These are phyloP conservation scores for Heterohyrax brucei DNA, from an alignment of 2,797 vertebrate genomes.

Conservation along the genomic window DNA sequence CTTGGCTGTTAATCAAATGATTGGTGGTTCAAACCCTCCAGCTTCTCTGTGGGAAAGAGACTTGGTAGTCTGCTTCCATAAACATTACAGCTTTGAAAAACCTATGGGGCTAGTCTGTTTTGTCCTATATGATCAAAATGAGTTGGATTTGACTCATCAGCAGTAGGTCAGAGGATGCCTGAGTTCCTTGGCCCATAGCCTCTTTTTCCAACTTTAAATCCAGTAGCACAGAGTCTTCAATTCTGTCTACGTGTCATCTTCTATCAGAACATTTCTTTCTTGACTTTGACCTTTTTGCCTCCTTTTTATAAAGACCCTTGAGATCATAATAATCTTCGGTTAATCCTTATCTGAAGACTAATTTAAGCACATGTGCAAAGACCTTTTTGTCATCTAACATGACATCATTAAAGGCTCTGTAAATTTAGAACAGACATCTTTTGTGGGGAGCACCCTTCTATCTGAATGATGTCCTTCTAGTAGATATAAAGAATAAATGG, in stretches of 20 bases:
- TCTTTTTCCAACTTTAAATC: background rate
- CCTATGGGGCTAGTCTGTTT: too few species aligned
- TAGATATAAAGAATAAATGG: background rate
- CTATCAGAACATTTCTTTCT: background rate
- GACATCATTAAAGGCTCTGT: background rate
- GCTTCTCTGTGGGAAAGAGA: too few species aligned
- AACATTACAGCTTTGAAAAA: too few species aligned
- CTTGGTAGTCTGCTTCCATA: too few species aligned
- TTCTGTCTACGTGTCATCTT: background rate
- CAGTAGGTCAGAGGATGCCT: too few species aligned
- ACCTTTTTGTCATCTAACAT: background rate
- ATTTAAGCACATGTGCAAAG: background rate
- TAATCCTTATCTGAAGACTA: background rate
- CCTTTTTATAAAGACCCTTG: background rate
- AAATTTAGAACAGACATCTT: background rate
- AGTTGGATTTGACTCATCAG: too few species aligned
- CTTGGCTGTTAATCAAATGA: too few species aligned
- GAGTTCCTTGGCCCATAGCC: background rate
- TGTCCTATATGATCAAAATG: too few species aligned
- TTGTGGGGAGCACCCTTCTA: background rate
- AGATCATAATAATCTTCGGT: background rate
- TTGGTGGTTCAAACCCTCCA: too few species aligned
- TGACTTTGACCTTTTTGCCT: background rate
- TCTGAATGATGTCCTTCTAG: background rate
- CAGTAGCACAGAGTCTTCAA: background rate